Conservation (phyloP, 2,888 invertebrate species). For the Plemyria rubiginata region DNA sequence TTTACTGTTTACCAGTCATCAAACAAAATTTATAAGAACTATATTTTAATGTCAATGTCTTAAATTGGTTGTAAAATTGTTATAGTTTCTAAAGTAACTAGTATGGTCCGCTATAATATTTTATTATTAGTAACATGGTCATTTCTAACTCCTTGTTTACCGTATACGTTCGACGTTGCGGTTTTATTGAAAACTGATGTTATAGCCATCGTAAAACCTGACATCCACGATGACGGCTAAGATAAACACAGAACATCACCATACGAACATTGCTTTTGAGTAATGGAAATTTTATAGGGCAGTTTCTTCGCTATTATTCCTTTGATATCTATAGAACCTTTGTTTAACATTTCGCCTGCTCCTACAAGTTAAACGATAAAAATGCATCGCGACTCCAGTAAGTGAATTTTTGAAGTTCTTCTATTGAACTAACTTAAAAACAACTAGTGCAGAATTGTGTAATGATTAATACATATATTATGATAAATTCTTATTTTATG, state of each 20-base stretch:
- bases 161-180: conserved; percentile 56
- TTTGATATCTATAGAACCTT: conserved; percentile 48
- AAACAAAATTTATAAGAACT: conserved; percentile 14
- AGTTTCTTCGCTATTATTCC: conserved; percentile 59
- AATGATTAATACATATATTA: too few relatives aligned
- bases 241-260: conserved; percentile 58
- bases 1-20: conserved; percentile 11
- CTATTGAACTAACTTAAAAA: too few relatives aligned
- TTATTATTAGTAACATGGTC: conserved; percentile 55
- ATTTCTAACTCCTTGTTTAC: conserved; percentile 63
- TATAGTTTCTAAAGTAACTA: conserved; percentile 44
- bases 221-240: conserved; percentile 58
- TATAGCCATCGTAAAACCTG: conserved; percentile 67
- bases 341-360: conserved; percentile 1
- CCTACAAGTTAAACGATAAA: not conserved
- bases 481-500: too few relatives aligned
- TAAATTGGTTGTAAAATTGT: conserved; percentile 32
- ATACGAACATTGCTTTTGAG: conserved; percentile 50
- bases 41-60: conserved; percentile 22
- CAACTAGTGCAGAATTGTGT: too few relatives aligned
- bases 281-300: conserved; percentile 67
- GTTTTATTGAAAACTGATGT: conserved; percentile 72
- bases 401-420: too few relatives aligned
- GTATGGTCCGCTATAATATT: conserved; percentile 55
- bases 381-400: not conserved